These are phyloP conservation scores for Drosophila subsilvestris DNA, from an alignment of 2,888 invertebrate genomes.

Conservation along the genomic window DNA sequence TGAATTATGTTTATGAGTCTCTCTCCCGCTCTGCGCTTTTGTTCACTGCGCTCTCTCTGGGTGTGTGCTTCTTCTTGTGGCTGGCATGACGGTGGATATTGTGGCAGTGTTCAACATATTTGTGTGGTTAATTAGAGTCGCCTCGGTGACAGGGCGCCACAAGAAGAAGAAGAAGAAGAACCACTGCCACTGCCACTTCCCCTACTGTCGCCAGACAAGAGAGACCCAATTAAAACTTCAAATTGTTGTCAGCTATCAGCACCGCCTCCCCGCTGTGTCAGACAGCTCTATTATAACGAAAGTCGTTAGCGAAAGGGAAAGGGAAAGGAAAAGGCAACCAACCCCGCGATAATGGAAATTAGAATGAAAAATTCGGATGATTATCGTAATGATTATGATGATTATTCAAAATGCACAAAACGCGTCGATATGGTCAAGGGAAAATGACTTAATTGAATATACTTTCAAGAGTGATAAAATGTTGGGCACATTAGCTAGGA, in stretches of 20 bases:
- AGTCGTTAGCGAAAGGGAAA: neutral
- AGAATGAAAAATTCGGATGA: slow-evolving; percentile 37
- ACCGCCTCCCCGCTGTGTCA: slow-evolving; percentile 55
- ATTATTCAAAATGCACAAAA: slow-evolving; percentile 58
- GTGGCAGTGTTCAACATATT: slow-evolving; percentile 51
- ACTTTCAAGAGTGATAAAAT: neutral
- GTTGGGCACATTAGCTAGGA: neutral
- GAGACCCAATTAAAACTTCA: slow-evolving; percentile 59
- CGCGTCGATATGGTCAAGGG: slow-evolving; percentile 20
- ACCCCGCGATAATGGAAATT: slow-evolving; percentile 42
- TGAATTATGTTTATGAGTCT: slow-evolving; percentile 65
- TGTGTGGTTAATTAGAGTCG: slow-evolving; percentile 50
- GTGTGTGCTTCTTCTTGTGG: neutral
- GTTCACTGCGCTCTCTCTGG: slow-evolving; percentile 34
- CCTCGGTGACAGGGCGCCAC: slow-evolving; percentile 40
- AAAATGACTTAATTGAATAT: slow-evolving; percentile 56
- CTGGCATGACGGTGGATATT: neutral
- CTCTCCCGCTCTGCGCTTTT: slow-evolving; percentile 19
- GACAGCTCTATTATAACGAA: slow-evolving; percentile 61
- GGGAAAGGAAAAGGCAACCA: slow-evolving; percentile 12
- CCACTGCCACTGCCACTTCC: neutral
- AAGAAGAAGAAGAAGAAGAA: neutral
- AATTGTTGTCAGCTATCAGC: slow-evolving; percentile 62
- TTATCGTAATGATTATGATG: slow-evolving; percentile 47
- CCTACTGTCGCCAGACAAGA: slow-evolving; percentile 12